Evolutionary conservation across 2,113 vertebrate species (phyloP).

Genomic region (Aspidoscelis tigris): DNA sequence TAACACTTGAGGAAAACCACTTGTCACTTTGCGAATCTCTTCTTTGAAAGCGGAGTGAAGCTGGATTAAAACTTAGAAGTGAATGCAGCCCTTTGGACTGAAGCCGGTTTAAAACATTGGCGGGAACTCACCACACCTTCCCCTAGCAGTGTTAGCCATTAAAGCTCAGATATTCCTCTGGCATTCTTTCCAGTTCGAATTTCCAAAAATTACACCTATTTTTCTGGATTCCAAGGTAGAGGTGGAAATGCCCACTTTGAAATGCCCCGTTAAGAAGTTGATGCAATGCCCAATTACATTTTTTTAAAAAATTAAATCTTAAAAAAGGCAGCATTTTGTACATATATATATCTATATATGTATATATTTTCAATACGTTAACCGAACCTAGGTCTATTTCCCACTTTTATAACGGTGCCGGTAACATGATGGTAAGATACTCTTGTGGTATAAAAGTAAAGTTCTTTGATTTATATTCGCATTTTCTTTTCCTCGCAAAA

Average conservation of each 20-base stretch:
- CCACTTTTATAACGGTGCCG: not conserved
- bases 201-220: not conserved
- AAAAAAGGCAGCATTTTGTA: constrained; percentile 30
- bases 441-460: not conserved
- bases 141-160: too few species aligned
- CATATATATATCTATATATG: not conserved
- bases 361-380: constrained; percentile 25
- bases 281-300: not conserved
- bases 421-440: constrained; percentile 22
- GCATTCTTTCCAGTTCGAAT: not conserved
- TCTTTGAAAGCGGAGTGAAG: too few species aligned
- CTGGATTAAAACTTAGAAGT: too few species aligned
- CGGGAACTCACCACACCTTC: too few species aligned
- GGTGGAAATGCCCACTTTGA: too few species aligned
- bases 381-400: constrained; percentile 1
- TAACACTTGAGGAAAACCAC: too few species aligned
- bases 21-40: too few species aligned
- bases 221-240: too few species aligned
- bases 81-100: too few species aligned
- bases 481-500: not conserved
- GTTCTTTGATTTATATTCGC: not conserved
- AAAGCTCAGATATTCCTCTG: too few species aligned
- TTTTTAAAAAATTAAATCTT: not conserved
- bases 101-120: too few species aligned
- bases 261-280: not conserved